phyloP scores from a whole-genome alignment of 2,797 vertebrate species.

The Oreortyx pictus region DNA sequence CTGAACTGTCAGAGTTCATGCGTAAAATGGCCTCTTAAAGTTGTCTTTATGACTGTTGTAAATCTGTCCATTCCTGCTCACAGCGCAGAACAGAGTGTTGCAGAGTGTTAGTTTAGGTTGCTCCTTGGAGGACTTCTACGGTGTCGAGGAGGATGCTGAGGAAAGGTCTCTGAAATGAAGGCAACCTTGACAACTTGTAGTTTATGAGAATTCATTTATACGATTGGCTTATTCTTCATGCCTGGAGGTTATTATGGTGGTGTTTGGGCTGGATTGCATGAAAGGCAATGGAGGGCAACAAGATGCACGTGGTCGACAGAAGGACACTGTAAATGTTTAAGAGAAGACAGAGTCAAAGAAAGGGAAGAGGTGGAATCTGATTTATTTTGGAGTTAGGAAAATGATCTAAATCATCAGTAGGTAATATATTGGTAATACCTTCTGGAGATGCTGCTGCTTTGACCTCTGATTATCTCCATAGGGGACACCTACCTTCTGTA shows the following conservation, averaged over 20 bases:
- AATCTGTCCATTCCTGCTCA: not conserved
- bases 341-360: not conserved
- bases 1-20: not conserved
- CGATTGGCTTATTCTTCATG: not conserved
- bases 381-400: not conserved
- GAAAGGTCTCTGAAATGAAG: not conserved
- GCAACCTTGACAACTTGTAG: not conserved
- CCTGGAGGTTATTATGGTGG: not conserved
- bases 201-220: not conserved
- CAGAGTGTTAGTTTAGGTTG: not conserved
- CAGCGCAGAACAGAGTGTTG: not conserved
- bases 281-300: not conserved
- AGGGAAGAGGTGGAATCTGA: not conserved
- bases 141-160: not conserved
- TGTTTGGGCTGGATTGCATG: not conserved
- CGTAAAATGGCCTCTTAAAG: not conserved
- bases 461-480: fast-evolving
- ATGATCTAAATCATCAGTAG: not conserved
- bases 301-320: not conserved
- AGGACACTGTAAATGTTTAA: not conserved
- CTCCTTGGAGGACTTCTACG: not conserved
- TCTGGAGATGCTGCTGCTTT: not conserved
- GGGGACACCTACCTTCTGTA: not conserved
- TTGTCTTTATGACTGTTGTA: not conserved
- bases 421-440: not conserved